Percentiles rank a stretch among this genome's conserved stretches.
Conservation (phyloP, 2,113 vertebrate genomes). For the Nestor notabilis region DNA sequence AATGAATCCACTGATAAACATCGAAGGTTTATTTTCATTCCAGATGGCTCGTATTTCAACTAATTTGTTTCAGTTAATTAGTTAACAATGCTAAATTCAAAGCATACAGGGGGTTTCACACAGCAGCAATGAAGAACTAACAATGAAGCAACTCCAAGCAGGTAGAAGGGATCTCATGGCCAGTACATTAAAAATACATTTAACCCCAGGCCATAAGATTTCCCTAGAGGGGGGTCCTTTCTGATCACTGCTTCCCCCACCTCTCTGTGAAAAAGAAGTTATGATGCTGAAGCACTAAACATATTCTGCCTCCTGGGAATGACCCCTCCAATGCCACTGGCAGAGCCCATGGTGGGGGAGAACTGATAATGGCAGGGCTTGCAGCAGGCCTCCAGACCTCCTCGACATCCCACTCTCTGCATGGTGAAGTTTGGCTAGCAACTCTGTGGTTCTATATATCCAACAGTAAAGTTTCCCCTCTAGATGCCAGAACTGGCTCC, state of each 20-base stretch:
- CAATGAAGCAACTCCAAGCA: neutral
- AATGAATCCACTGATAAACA: slow-evolving; percentile 17
- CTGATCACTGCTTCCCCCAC: neutral
- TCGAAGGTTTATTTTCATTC: slow-evolving; percentile 66
- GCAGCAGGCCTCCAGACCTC: neutral
- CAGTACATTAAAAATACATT: neutral
- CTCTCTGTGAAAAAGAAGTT: neutral
- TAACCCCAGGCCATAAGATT: neutral
- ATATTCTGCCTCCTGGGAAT: neutral
- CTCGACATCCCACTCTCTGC: neutral
- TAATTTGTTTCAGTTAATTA: slow-evolving; percentile 75
- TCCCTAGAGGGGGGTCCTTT: neutral
- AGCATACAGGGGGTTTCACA: neutral
- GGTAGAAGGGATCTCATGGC: neutral
- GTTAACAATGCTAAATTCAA: slow-evolving; percentile 52
- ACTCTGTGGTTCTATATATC: neutral
- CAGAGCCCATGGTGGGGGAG: neutral
- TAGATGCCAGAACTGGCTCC: neutral
- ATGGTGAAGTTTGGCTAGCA: neutral
- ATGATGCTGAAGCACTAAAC: neutral
- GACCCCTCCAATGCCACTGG: neutral
- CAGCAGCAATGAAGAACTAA: neutral
- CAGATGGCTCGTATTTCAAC: slow-evolving; percentile 72
- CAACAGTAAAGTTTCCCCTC: neutral
- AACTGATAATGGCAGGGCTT: neutral